Conservation (phyloP, 2,888 invertebrate genomes). For the Athripsodes cinereus region DNA sequence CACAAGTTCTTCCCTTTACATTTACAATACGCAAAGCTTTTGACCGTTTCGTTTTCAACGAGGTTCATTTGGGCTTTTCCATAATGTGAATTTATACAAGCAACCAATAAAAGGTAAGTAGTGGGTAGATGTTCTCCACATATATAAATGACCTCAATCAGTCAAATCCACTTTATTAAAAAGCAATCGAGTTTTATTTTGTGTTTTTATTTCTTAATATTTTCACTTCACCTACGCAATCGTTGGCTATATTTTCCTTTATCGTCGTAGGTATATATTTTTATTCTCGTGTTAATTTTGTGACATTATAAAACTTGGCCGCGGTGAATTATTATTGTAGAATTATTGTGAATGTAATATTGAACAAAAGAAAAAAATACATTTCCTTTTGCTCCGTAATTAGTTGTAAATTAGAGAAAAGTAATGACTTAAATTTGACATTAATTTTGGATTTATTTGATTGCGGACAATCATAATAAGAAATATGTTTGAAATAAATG, state of each 20-base stretch:
- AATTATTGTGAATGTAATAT: too few species aligned
- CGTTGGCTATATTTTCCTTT: not conserved
- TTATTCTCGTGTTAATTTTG: not conserved
- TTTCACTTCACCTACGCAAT: not conserved
- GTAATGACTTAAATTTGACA: too few species aligned
- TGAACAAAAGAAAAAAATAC: too few species aligned
- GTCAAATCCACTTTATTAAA: slow-evolving; percentile 5
- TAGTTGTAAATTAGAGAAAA: too few species aligned
- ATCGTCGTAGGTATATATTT: not conserved
- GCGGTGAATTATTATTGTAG: not conserved
- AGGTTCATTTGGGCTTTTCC: not conserved
- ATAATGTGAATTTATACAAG: not conserved
- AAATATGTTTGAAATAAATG: too few species aligned
- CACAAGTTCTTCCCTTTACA: too few species aligned
- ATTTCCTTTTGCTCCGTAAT: too few species aligned
- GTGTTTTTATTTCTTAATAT: slow-evolving; percentile 5
- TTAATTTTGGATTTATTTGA: too few species aligned
- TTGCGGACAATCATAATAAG: too few species aligned
- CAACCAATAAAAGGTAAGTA: not conserved
- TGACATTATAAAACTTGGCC: not conserved
- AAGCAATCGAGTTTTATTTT: slow-evolving; percentile 2
- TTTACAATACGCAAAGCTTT: not conserved
- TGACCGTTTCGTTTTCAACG: not conserved
- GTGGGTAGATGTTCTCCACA: too few species aligned
- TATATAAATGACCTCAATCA: not conserved